Evolutionary conservation across 2,797 vertebrate genomes (phyloP), one percentile per base, ranked within the genome.

Genomic region (Tapera naevia): DNA sequence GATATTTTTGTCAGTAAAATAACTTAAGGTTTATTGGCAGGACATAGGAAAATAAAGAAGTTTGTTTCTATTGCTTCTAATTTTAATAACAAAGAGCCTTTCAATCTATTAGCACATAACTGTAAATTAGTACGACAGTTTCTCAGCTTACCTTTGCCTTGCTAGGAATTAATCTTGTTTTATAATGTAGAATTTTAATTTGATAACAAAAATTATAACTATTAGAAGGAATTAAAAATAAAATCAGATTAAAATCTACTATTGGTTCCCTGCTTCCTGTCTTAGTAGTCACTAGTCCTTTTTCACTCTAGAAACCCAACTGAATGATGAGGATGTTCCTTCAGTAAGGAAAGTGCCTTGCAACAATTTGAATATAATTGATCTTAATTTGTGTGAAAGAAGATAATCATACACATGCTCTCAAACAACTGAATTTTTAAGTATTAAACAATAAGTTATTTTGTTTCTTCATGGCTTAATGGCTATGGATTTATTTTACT

Each of bases 91-190:
- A 86, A 80, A 64, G 41, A 94, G 75, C 7, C 0, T 86, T 88
- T 91, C 62, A 76, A 30, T 66, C 75, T 73, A 75, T 69, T 84
- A 87, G 25, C 37, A 50, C 13, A 28, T 80, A 94, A 84, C 51
- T 84, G 54, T 54, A 94, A 94, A 84, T 70, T 50, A 78, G 58
- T 82, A 74, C 71, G 32, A 84, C 64, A 80, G 13, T 37, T 64
- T 94, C 30, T 41, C 39, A 78, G 12, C 5, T 84, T 93, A 91
- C 37, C 13, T 82, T 88, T 86, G 62, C 28, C 62, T 93, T 94
- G 18, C 37, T 94, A 81, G 64, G 58, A 92, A 85, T 86, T 86
- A 87, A 58, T 94, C 25, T 81, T 92, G 51, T n/a, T 95, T 90
- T 88, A 76, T 21, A 62, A 73, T 33, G 45, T 39, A 43, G 62